phyloP scores from a whole-genome alignment of 2,888 invertebrate species.

The Aproaerema taeniolella region DNA sequence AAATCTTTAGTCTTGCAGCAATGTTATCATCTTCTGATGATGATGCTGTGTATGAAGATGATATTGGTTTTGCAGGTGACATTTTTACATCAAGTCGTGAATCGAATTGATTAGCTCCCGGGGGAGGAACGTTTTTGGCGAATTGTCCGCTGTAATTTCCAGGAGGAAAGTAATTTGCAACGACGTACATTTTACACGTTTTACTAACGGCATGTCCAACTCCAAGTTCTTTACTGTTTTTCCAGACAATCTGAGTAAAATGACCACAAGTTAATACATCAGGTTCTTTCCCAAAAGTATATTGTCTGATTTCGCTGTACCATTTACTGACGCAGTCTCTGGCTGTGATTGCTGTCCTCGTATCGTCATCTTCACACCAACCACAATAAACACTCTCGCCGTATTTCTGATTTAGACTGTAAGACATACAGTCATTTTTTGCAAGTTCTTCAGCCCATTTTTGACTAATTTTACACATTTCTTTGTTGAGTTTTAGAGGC shows the following conservation, averaged over 20 bases:
- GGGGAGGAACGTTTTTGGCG: slow-evolving; percentile 80
- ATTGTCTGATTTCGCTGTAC: slow-evolving; percentile 86
- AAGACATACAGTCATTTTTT: slow-evolving; percentile 79
- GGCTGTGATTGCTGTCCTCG: slow-evolving; percentile 80
- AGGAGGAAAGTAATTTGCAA: slow-evolving; percentile 90
- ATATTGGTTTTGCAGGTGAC: no score
- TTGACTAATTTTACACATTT: slow-evolving; percentile 80
- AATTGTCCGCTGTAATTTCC: slow-evolving; percentile 88
- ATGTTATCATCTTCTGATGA: no score
- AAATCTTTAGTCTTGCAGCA: no score
- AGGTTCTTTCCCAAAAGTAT: slow-evolving; percentile 82
- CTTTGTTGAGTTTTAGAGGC: slow-evolving; percentile 76
- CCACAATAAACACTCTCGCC: slow-evolving; percentile 85
- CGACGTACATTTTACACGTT: slow-evolving; percentile 88
- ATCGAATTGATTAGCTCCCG: slow-evolving; percentile 61
- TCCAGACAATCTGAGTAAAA: slow-evolving; percentile 92
- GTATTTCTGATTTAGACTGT: slow-evolving; percentile 80
- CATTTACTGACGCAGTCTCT: slow-evolving; percentile 84
- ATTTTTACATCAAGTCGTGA: no score
- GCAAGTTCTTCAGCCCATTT: slow-evolving; percentile 85
- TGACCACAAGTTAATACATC: slow-evolving; percentile 80
- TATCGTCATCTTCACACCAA: slow-evolving; percentile 81
- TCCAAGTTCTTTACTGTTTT: slow-evolving; percentile 83
- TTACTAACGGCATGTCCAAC: slow-evolving; percentile 85
- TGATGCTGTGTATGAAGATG: no score